Base-by-base conservation (phyloP, 2,888 invertebrate species). In the Spilarctia lutea region DNA sequence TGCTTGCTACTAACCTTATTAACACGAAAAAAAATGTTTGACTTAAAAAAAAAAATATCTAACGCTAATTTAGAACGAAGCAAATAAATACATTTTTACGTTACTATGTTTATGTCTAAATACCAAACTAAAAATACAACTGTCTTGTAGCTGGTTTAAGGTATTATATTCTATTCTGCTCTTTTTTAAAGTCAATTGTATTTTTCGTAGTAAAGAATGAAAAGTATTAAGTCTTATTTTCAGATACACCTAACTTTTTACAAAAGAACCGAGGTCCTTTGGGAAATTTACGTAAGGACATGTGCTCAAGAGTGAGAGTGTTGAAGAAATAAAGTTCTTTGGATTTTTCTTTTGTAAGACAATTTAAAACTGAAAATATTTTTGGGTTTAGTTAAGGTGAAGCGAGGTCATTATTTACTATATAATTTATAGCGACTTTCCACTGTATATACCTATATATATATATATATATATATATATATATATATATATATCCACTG, bases 191-290 rank as follows among this genome's bases (percentile, higher is more conserved):
- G 27, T 60, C 60, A 60, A 60, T 27, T 13, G 16, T 27, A 16
- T 27, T 27, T 13, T 27, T 60, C 27, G n/a, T 35, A n/a, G 65
- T 66, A 56, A 56, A 68, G 13, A 68, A 52, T 68, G 33, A 68
- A 68, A 30, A 52, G 6, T 33, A 35, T 52, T 13, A 68, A 4
- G 24, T 68, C 13, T 16, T n/a, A 52, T 56, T 35, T 69, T 24
- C 52, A 52, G n/a, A 16, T 30, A 42, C 7, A 30, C 20, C 18
- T 42, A 27, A 16, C 35, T 35, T 69, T 56, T 24, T 24, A n/a
- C 48, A 52, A 69, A 52, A 56, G 67, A 68, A 45, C 20, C 11
- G 33, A 18, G 56, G 69, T 52, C 52, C 69, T n/a, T 69, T 69
- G 52, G 69, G 69, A 52, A 69, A 69, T 52, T 56, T 56, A 56